Percentiles rank a stretch among this genome's conserved stretches.
phyloP scores from a whole-genome alignment of 1,140 invertebrate genomes.

The Neoseiulus cucumeris region DNA sequence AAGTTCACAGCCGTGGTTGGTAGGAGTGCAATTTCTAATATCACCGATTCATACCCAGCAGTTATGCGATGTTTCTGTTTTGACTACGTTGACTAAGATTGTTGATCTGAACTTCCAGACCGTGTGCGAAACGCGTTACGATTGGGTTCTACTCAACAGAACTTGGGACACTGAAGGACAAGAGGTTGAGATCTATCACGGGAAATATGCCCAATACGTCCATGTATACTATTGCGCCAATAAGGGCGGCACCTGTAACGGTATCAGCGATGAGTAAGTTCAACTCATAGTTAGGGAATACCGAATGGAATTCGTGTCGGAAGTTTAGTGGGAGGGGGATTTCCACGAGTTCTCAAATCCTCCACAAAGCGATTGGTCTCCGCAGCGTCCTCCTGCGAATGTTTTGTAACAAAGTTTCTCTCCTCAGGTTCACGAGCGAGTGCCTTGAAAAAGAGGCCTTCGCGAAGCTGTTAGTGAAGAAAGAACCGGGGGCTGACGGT shows the following conservation, averaged over 20 bases:
- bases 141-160: background rate
- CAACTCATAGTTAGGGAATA: too few species aligned
- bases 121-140: background rate
- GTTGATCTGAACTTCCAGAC: too few species aligned
- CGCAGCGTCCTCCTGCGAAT: too few species aligned
- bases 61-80: background rate
- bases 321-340: too few species aligned
- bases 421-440: background rate
- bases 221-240: slow-evolving; percentile 5
- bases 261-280: background rate
- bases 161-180: background rate
- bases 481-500: background rate
- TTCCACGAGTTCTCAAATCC: too few species aligned
- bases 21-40: background rate
- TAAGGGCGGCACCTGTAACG: slow-evolving; percentile 3
- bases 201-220: slow-evolving; percentile 8
- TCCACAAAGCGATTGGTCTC: too few species aligned
- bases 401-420: background rate
- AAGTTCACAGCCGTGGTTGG: background rate
- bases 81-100: too few species aligned
- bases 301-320: too few species aligned
- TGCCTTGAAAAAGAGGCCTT: slow-evolving; percentile 1
- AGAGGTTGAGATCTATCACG: slow-evolving; percentile 6
- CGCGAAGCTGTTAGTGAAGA: background rate
- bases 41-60: background rate